A percentile compares a stretch with the other conserved stretches of the same genome.
phyloP scores from a whole-genome alignment of 2,113 vertebrate species.

The Archilochus colubris region DNA sequence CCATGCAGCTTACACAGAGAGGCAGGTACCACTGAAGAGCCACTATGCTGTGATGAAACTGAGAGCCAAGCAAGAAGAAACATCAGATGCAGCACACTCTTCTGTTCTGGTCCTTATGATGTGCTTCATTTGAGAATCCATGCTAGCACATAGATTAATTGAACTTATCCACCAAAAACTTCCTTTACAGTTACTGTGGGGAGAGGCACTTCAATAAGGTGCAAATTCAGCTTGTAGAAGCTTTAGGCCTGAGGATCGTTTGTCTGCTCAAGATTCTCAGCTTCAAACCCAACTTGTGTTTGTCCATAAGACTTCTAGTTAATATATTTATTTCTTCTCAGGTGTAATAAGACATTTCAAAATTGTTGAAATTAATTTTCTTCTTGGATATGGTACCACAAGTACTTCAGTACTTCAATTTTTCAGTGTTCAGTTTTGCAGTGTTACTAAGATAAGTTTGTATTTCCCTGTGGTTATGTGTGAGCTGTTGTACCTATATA shows the following conservation, averaged over 20 bases:
- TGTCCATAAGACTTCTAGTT: not conserved
- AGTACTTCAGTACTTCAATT: not conserved
- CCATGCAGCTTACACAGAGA: not conserved
- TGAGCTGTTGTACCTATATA: not conserved
- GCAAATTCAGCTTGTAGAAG: not conserved
- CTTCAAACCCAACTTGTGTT: not conserved
- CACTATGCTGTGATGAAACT: not conserved
- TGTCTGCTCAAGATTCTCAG: not conserved
- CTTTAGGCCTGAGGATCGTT: not conserved
- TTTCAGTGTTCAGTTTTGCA: not conserved
- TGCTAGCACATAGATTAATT: not conserved
- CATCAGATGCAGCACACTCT: not conserved
- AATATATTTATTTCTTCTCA: not conserved
- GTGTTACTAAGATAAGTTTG: not conserved
- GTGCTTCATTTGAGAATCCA: not conserved
- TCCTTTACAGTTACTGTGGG: not conserved
- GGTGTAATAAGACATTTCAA: not conserved
- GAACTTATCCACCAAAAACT: not conserved
- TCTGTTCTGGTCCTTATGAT: not conserved
- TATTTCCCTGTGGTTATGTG: not conserved
- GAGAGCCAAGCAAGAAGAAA: not conserved
- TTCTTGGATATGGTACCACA: not conserved
- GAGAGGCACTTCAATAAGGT: not conserved
- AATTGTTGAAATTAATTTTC: not conserved
- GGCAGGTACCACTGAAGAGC: not conserved